Evolutionary conservation across 2,113 vertebrate genomes (phyloP), one percentile per base, ranked within the genome.

Genomic region (Spheniscus mendiculus): DNA sequence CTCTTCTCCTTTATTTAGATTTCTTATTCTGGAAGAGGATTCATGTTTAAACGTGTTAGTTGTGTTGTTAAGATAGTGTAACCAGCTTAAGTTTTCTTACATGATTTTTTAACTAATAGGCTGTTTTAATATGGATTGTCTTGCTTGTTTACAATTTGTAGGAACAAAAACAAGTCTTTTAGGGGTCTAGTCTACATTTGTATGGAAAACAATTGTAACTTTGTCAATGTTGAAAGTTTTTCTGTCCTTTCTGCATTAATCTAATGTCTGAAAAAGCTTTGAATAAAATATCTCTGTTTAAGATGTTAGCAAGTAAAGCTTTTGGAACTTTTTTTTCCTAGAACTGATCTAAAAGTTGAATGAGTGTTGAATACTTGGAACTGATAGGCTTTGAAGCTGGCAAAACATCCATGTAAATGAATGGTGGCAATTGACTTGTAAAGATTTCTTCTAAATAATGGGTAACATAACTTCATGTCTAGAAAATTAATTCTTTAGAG

Each of bases 11-110:
- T 97, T 90, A 84, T 63, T 93, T 98, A 97, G 92, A 87, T 73
- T 59, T 96, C 6, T 83, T 97, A 95, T 83, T 77, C 84, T 69
- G 27, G 34, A 70, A 19, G n/a, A 42, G 52, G 80, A 53, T 90
- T 96, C 87, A 70, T 82, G 79, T 97, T 97, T 97, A 94, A 87
- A 95, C 1, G 25, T 53, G 25, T 90, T 98, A 97, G 87, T 44
- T 96, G 83, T 97, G 93, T 84, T 98, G 93, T 97, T 98, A 94
- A 97, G 89, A 56, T 97, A 98, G 94, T 93, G 61, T 98, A 98
- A 98, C 93, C 95, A 94, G 92, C 92, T 97, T 98, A 96, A 94
- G 95, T 96, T 98, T 91, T 97, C 86, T 81, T 96, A 95, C 29
- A 20, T 97, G 45, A 87, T 86, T 97, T 98, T 97, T 93, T 98